phyloP scores from a whole-genome alignment of 1,140 invertebrate genomes.

The Panagrolaimus sp. region DNA sequence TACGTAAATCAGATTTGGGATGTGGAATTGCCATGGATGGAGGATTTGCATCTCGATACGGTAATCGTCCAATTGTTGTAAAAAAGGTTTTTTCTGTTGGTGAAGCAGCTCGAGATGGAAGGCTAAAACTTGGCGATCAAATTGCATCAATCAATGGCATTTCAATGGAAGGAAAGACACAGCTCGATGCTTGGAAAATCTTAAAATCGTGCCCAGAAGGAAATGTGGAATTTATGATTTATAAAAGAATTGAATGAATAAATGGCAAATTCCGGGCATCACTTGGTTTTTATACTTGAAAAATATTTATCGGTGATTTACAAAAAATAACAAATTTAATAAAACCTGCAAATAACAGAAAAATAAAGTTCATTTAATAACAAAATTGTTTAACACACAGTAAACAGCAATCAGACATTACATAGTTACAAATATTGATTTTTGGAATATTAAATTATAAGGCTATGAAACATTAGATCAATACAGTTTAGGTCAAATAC shows the following conservation, averaged over 20 bases:
- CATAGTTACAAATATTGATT: too few species aligned
- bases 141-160: constrained; percentile 27
- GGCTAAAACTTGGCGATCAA: constrained; percentile 25
- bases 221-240: constrained; percentile 14
- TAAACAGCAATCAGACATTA: too few species aligned
- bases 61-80: constrained; percentile 30
- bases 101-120: constrained; percentile 24
- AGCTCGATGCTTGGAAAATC: constrained; percentile 29
- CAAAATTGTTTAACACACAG: too few species aligned
- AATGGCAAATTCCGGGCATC: background rate
- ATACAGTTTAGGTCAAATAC: too few species aligned
- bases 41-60: constrained; percentile 19
- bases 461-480: too few species aligned
- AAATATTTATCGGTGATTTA: too few species aligned
- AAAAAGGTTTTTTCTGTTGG: constrained; percentile 32
- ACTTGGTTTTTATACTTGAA: too few species aligned
- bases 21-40: constrained; percentile 29
- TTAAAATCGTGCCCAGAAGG: constrained; percentile 22
- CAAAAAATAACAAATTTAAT: too few species aligned
- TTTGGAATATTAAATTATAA: too few species aligned
- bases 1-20: constrained; percentile 24
- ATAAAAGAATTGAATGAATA: constrained; percentile 21
- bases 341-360: too few species aligned
- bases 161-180: constrained; percentile 15
- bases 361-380: too few species aligned